Base-by-base conservation (phyloP, 1,140 invertebrate genomes). In the Brachystomella parvula region DNA sequence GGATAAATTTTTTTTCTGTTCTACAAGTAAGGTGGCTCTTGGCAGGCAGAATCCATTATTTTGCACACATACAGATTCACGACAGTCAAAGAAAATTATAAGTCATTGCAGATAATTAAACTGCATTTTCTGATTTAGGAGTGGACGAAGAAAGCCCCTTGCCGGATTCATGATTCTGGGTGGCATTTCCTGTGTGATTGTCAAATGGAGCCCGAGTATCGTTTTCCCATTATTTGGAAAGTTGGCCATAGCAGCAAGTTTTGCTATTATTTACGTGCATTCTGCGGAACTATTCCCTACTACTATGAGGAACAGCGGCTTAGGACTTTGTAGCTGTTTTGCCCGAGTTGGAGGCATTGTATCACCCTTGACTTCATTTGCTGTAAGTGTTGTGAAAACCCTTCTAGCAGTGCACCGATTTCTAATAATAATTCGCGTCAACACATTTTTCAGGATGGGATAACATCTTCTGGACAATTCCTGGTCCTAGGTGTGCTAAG, bases 281-380 rank as follows among this genome's bases (percentile, higher is more conserved):
- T 78, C 78, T 62, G 75, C 77, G 3, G 81, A 82, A 70, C 65
- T 82, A 3, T 82, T 80, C 72, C 80, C 80, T 3, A 82, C 81
- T 3, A 75, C 77, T 0, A 69, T 82, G 19, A 73, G 81, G 28
- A 79, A 79, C 56, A 73, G 75, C 29, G 79, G 75, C 12, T 60
- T 82, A 30, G 81, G 81, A 3, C 68, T 76, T 0, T 74, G 76
- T 24, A 78, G 76, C 0, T 76, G 76, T n/a, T 74, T 74, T 47
- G 80, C 79, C 12, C 67, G 81, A 29, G 57, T 81, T n/a, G 80
- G 80, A 3, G 78, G 77, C 15, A 79, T 82, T 62, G 39, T 78
- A 3, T 76, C 80, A 3, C 80, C 81, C 24, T 76, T 73, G 47
- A 69, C 76, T 63, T 67, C 47, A 69, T 33, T 71, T 59, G 35